These are phyloP conservation scores for Amazona finschi DNA, from an alignment of 2,797 vertebrate genomes.

Conservation along the genomic window DNA sequence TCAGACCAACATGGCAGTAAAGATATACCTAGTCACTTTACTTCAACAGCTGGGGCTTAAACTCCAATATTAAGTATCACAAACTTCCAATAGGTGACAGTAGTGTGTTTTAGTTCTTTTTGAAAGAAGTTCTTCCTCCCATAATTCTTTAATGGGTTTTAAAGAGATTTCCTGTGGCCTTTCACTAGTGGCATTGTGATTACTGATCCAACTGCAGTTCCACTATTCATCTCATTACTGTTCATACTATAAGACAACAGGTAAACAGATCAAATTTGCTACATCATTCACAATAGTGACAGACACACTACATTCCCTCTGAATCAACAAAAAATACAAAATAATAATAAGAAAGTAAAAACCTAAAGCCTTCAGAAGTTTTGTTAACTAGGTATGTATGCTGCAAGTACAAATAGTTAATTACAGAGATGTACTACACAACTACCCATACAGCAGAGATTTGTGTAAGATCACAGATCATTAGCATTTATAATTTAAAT, in stretches of 20 bases:
- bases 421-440: neutral
- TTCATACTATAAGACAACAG: neutral
- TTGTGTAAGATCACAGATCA: neutral
- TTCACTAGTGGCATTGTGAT: neutral
- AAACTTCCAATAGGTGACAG: slow-evolving; percentile 10
- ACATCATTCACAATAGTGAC: neutral
- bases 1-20: neutral
- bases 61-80: neutral
- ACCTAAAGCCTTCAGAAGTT: neutral
- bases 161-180: neutral
- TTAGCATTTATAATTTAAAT: neutral
- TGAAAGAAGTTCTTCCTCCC: neutral
- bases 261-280: neutral
- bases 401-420: neutral
- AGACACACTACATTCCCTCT: neutral
- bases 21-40: neutral
- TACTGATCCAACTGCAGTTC: neutral
- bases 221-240: neutral
- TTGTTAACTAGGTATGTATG: neutral
- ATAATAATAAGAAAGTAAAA: neutral
- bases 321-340: neutral
- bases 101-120: neutral
- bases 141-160: neutral
- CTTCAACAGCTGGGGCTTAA: neutral
- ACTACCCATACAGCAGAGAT: neutral